A percentile compares a stretch with the other conserved stretches of the same genome.
phyloP scores from a whole-genome alignment of 2,797 vertebrate species.

The Microctenopoma steveboyesi region DNA sequence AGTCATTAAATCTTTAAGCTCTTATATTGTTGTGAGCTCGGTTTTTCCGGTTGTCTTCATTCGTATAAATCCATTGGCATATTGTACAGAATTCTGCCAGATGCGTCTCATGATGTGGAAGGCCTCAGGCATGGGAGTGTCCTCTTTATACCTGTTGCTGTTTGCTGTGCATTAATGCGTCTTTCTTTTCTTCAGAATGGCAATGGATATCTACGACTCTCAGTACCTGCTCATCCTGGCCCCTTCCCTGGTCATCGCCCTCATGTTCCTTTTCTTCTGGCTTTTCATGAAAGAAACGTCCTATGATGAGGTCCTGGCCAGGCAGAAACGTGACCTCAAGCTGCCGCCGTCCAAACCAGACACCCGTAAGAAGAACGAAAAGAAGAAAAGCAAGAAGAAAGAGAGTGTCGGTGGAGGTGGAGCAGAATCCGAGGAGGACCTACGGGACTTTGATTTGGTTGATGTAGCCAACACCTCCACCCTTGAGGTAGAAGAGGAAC shows the following conservation, averaged over 20 bases:
- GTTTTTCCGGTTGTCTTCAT: conserved; percentile 9
- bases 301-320: conserved; percentile 95
- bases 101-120: not conserved
- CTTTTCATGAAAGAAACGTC: conserved; percentile 99
- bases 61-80: not conserved
- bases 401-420: conserved; percentile 85
- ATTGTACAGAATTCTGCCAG: not conserved
- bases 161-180: not conserved
- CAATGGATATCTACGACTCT: conserved; percentile 95
- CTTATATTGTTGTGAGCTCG: not conserved
- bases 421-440: conserved; percentile 93
- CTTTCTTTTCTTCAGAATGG: conserved; percentile 81
- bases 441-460: conserved; percentile 87
- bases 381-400: conserved; percentile 98
- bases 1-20: not conserved
- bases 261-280: conserved; percentile 99
- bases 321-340: conserved; percentile 93
- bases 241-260: conserved; percentile 92
- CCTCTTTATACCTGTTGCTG: not conserved
- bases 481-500: conserved; percentile 82
- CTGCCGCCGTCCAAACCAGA: conserved; percentile 85
- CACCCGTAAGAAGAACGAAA: conserved; percentile 93
- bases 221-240: conserved; percentile 96
- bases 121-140: not conserved
- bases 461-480: conserved; percentile 81